Conservation (phyloP, 2,888 invertebrate genomes). For the Melipona bicolor region DNA sequence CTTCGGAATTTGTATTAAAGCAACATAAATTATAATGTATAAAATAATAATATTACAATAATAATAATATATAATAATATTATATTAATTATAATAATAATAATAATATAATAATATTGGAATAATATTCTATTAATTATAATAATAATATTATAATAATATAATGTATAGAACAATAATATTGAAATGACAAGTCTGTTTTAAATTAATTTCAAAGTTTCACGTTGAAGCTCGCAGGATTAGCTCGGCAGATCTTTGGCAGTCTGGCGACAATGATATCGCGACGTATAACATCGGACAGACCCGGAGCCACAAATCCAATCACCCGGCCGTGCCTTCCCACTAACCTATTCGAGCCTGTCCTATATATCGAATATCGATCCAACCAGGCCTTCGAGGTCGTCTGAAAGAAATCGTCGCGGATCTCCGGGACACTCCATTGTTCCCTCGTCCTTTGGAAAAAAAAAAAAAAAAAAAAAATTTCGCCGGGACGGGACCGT, state of each 20-base stretch:
- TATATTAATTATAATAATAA: no score
- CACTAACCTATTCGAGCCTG: background rate
- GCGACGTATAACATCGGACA: background rate
- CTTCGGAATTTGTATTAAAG: no score
- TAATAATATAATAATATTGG: no score
- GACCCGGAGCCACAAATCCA: background rate
- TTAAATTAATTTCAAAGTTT: background rate
- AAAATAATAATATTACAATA: no score
- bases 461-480: slow-evolving; percentile 17
- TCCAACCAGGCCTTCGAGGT: background rate
- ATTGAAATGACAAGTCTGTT: no score
- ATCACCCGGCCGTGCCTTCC: background rate
- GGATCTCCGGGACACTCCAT: slow-evolving; percentile 10
- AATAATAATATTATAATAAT: no score
- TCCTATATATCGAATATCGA: slow-evolving; percentile 30
- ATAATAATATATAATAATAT: no score
- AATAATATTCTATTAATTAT: no score
- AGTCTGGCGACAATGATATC: background rate
- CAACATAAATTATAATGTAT: no score
- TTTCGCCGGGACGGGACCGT: slow-evolving; percentile 14
- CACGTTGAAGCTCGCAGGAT: no score
- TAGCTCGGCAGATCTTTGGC: background rate
- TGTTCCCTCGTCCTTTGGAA: slow-evolving; percentile 1
- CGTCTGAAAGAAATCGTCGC: background rate
- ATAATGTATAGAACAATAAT: no score